Conservation (phyloP, 2,113 vertebrate genomes). For the Embiotoca jacksoni region DNA sequence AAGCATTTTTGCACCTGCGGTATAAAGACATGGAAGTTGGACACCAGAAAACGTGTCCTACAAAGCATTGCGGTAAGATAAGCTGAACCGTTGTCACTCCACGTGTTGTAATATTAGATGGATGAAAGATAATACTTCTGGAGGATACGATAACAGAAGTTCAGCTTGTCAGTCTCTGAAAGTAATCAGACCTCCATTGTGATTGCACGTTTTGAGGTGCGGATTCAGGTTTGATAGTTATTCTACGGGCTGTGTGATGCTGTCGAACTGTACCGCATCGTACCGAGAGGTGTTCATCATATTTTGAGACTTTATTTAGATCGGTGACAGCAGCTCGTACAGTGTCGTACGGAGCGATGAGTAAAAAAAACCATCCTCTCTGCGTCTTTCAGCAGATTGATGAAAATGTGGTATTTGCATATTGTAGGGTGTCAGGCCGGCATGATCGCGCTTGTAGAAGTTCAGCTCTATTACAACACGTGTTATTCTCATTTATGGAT, state of each 20-base stretch:
- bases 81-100: neutral
- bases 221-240: too few species aligned
- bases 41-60: neutral
- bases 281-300: neutral
- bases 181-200: too few species aligned
- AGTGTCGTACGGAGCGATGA: neutral
- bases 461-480: constrained; percentile 20
- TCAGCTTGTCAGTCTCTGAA: too few species aligned
- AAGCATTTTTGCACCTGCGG: neutral
- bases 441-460: too few species aligned
- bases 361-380: too few species aligned
- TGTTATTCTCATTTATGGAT: constrained; percentile 21
- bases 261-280: too few species aligned
- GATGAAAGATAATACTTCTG: neutral
- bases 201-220: too few species aligned
- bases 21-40: neutral
- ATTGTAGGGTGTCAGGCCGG: too few species aligned
- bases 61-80: neutral
- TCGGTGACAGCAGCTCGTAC: neutral
- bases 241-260: too few species aligned
- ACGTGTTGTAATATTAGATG: neutral
- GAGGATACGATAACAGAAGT: too few species aligned
- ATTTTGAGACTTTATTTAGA: neutral
- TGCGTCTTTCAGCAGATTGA: too few species aligned
- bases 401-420: too few species aligned